Conservation (phyloP, 2,113 vertebrate species). For the Rhineura floridana region DNA sequence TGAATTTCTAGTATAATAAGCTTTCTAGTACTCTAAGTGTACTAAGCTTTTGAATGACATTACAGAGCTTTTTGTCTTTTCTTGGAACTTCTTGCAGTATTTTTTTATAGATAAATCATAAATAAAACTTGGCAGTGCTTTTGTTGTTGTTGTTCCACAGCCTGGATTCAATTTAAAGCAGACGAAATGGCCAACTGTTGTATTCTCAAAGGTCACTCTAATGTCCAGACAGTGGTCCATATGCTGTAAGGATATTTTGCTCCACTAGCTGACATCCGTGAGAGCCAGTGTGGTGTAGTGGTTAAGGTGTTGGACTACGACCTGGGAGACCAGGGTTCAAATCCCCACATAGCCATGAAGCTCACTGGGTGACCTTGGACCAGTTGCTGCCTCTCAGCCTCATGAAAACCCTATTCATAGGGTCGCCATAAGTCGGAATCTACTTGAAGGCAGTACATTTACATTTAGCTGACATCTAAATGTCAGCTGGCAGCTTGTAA, state of each 20-base stretch:
- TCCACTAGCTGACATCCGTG: background rate
- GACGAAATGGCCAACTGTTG: background rate
- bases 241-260: background rate
- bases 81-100: background rate
- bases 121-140: background rate
- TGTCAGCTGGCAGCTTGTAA: background rate
- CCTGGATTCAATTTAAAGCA: background rate
- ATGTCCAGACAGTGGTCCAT: background rate
- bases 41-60: background rate
- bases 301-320: too few relatives aligned
- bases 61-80: background rate
- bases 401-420: too few relatives aligned
- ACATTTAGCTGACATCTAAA: background rate
- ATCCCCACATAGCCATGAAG: too few relatives aligned
- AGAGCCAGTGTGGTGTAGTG: too few relatives aligned
- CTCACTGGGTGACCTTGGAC: too few relatives aligned
- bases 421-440: too few relatives aligned
- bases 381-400: too few relatives aligned
- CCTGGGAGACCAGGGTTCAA: too few relatives aligned
- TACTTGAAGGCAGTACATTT: too few relatives aligned
- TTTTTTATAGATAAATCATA: background rate
- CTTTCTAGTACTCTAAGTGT: too few relatives aligned
- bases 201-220: background rate
- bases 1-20: background rate
- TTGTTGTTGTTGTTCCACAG: background rate